A percentile compares a stretch with the other conserved stretches of the same genome.
These are phyloP conservation scores for Ceratotherium simum DNA, from an alignment of 2,113 vertebrate genomes.

Conservation along the genomic window DNA sequence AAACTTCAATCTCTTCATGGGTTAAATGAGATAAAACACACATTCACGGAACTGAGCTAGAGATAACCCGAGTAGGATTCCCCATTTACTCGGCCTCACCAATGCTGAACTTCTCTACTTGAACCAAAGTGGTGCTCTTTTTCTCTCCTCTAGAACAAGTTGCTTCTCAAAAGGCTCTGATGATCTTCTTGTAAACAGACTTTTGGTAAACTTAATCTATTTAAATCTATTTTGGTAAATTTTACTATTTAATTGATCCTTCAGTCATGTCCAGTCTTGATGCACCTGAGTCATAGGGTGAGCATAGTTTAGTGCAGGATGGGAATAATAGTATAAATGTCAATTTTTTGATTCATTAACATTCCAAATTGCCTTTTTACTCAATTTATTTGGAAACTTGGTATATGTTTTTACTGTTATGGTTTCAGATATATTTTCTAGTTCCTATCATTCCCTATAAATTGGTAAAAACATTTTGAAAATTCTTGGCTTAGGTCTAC, in stretches of 20 bases:
- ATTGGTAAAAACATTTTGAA: not conserved
- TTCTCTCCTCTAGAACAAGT: not conserved
- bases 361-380: not conserved
- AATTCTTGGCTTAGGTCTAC: not conserved
- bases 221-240: not conserved
- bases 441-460: not conserved
- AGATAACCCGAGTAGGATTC: not conserved
- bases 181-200: not conserved
- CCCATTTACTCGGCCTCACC: not conserved
- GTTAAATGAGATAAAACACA: constrained; percentile 30
- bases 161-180: not conserved
- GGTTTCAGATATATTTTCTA: not conserved
- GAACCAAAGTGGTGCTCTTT: not conserved
- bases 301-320: not conserved
- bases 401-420: not conserved
- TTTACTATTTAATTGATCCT: not conserved
- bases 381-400: constrained; percentile 8
- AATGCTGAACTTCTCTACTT: not conserved
- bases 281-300: not conserved
- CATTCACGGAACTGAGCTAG: not conserved
- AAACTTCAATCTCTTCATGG: not conserved
- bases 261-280: not conserved
- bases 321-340: not conserved
- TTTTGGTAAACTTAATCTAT: not conserved
- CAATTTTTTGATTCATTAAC: not conserved